phyloP scores from a whole-genome alignment of 2,888 invertebrate species.

The Volucella inanis region DNA sequence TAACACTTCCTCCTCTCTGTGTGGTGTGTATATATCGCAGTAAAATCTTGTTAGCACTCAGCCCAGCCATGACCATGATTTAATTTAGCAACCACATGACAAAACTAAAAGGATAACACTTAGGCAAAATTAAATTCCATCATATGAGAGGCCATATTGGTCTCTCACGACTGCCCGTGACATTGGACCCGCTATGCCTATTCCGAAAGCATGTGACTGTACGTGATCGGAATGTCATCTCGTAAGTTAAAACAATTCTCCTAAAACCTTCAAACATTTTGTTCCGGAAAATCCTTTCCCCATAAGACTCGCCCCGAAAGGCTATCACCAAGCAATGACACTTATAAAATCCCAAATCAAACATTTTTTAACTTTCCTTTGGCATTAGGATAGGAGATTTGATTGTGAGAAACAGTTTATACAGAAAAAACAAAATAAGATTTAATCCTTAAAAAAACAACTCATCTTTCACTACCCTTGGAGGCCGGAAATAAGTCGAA shows the following conservation, averaged over 20 bases:
- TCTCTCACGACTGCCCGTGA: constrained; percentile 15
- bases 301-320: not conserved
- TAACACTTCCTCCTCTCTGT: constrained; percentile 15
- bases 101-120: constrained; percentile 64
- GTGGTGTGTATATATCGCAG: not conserved
- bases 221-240: constrained; percentile 35
- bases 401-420: not conserved
- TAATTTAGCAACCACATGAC: constrained; percentile 58
- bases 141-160: constrained; percentile 40
- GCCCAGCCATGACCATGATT: constrained; percentile 31
- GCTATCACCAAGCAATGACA: constrained; percentile 27
- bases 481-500: constrained; percentile 30
- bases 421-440: not conserved
- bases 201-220: constrained; percentile 1
- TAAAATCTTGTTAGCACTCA: constrained; percentile 24
- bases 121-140: constrained; percentile 61
- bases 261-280: constrained; percentile 18
- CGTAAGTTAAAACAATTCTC: constrained; percentile 9
- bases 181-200: constrained; percentile 21
- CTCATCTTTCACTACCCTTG: not conserved
- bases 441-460: constrained; percentile 9
- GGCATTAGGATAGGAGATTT: not conserved
- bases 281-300: not conserved
- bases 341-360: constrained; percentile 42
- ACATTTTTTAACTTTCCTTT: not conserved